A percentile compares a stretch with the other conserved stretches of the same genome.
Evolutionary conservation across 2,888 invertebrate species (phyloP).

Genomic region (Euplagia quadripunctaria): DNA sequence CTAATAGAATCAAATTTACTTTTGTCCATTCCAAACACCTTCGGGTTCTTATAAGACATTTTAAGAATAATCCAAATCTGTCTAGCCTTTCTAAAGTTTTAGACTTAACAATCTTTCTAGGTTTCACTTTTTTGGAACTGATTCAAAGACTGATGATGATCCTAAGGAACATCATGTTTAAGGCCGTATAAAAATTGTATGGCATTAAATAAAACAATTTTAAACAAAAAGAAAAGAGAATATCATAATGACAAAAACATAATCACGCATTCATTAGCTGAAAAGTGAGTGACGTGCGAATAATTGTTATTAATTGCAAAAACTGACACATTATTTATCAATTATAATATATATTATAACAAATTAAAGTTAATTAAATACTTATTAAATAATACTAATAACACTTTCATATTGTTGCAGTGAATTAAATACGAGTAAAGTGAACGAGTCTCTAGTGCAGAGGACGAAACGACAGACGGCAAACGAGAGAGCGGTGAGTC

Average conservation of each 20-base stretch:
- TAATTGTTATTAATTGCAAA: neutral
- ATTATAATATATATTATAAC: constrained; percentile 3
- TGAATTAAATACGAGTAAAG: constrained; percentile 84
- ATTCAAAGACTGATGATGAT: neutral
- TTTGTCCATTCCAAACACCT: neutral
- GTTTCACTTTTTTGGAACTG: neutral
- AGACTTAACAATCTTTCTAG: neutral
- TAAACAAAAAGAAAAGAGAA: neutral
- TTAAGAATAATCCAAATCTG: neutral
- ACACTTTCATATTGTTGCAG: constrained; percentile 70
- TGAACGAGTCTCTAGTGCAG: constrained; percentile 86
- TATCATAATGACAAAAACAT: neutral
- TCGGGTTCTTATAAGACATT: neutral
- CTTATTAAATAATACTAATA: constrained; percentile 9
- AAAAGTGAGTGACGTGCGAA: neutral
- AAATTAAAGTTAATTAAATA: constrained; percentile 5
- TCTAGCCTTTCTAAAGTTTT: neutral
- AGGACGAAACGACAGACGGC: constrained; percentile 78
- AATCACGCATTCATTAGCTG: neutral
- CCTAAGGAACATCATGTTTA: neutral
- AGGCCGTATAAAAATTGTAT: neutral
- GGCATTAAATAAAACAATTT: neutral
- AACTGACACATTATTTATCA: constrained; percentile 4
- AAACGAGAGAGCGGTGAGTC: constrained; percentile 83
- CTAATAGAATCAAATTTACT: too few relatives aligned